A percentile compares a stretch with the other conserved stretches of the same genome.
Evolutionary conservation across 2,113 vertebrate species (phyloP).

Genomic region (Embiotoca jacksoni): DNA sequence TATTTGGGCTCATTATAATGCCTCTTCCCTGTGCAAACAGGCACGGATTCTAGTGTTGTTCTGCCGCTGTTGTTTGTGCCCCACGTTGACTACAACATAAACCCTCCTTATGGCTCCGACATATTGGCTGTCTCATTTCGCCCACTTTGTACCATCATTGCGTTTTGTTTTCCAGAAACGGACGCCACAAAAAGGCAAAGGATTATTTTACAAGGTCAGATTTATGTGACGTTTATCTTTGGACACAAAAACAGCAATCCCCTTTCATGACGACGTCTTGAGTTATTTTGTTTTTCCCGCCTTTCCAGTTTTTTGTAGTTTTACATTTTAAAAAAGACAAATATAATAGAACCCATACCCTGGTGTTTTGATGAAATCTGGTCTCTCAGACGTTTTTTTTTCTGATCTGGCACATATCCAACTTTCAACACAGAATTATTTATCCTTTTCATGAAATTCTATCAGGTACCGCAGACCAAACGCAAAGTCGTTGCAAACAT

Average conservation of each 20-base stretch:
- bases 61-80: slow-evolving; percentile 24
- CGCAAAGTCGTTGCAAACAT: no score
- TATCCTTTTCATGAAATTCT: neutral
- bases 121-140: slow-evolving; percentile 1
- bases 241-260: neutral
- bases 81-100: slow-evolving; percentile 10
- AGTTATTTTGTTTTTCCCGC: no score
- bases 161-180: neutral
- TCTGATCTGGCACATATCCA: neutral
- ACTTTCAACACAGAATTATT: neutral
- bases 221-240: neutral
- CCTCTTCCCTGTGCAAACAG: slow-evolving; percentile 43
- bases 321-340: neutral
- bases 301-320: neutral
- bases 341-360: neutral
- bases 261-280: neutral
- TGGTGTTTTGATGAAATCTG: neutral
- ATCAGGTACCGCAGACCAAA: no score
- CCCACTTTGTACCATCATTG: neutral
- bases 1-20: slow-evolving; percentile 68
- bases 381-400: neutral
- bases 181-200: neutral
- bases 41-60: slow-evolving; percentile 48
- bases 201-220: neutral
- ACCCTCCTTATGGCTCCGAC: slow-evolving; percentile 13